These are phyloP conservation scores for Alviniconcha strummeri DNA, from an alignment of 2,888 invertebrate genomes.

Conservation along the genomic window DNA sequence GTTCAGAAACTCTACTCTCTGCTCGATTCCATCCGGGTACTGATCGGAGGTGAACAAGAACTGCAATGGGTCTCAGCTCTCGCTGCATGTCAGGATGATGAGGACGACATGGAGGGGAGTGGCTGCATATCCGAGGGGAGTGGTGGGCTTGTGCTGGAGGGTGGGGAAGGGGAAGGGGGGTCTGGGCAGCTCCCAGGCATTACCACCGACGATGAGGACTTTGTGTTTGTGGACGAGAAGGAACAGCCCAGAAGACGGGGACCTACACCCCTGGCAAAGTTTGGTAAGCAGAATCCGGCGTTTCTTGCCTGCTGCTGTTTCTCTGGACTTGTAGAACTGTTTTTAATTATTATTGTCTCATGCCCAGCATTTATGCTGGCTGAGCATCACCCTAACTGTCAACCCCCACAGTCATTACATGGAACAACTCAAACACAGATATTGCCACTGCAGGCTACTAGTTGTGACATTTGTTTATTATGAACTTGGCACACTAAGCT, in stretches of 20 bases:
- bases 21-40: slow-evolving; percentile 19
- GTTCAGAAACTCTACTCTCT: slow-evolving; percentile 27
- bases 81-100: background rate
- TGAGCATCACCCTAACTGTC: no score
- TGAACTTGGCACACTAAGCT: no score
- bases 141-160: background rate
- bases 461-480: no score
- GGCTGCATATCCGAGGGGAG: slow-evolving; percentile 12
- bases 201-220: slow-evolving; percentile 37
- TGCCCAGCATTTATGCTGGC: no score
- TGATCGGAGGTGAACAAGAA: slow-evolving; percentile 21
- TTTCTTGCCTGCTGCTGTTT: no score
- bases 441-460: no score
- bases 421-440: no score
- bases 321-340: no score
- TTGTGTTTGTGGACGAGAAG: slow-evolving; percentile 38
- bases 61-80: slow-evolving; percentile 3
- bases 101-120: slow-evolving; percentile 6
- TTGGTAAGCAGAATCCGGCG: slow-evolving; percentile 12
- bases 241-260: background rate
- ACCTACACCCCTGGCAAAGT: slow-evolving; percentile 4
- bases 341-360: no score
- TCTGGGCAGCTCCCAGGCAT: background rate
- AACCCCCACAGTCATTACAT: no score
- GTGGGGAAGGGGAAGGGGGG: background rate